Base-by-base conservation (phyloP, 2,888 invertebrate genomes). In the Empis livida region DNA sequence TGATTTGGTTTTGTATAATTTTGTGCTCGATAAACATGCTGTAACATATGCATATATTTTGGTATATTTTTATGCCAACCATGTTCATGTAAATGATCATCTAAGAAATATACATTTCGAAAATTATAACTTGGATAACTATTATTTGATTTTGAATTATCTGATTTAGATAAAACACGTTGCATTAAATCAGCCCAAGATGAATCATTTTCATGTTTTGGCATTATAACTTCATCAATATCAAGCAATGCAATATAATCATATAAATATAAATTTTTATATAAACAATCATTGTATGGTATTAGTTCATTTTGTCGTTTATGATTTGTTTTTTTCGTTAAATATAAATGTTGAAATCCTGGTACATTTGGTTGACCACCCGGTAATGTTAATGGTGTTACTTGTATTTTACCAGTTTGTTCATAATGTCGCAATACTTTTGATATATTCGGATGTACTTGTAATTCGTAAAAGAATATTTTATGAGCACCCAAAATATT, bases 261-360 rank as follows among this genome's bases (percentile, higher is more conserved):
- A 69, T 93, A 94, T 54, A 83, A 77, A 66, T 92, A 88, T 73
- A 94, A 79, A 64, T 94, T 87, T 64, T 89, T 84, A 72, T 94
- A 94, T 46, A 95, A 76, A 62, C 95, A 95, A 68, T 95, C 95
- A 68, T 95, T 95, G 74, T 95, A 95, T 11, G 94, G 93, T 57
- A 95, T 89, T 50, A 95, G 76, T 70, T 95, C 95, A 71, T 93
- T 92, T 67, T 93, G 89, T 13, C 94, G 76, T 70, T 95, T 95
- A 71, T 93, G 88, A 60, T 90, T 92, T 30, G 89, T 83, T 69
- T 92, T 93, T 64, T 88, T 88, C 48, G 85, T 85, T 44, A 94
- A 75, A 63, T 90, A 94, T 70, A 90, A 76, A 67, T 91, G 90
- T 64, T 90, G 89, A 59, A 92, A 82, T 1, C 84, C 83, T 0